Conservation (phyloP, 2,888 invertebrate genomes). For the Sminthurides aquaticus region DNA sequence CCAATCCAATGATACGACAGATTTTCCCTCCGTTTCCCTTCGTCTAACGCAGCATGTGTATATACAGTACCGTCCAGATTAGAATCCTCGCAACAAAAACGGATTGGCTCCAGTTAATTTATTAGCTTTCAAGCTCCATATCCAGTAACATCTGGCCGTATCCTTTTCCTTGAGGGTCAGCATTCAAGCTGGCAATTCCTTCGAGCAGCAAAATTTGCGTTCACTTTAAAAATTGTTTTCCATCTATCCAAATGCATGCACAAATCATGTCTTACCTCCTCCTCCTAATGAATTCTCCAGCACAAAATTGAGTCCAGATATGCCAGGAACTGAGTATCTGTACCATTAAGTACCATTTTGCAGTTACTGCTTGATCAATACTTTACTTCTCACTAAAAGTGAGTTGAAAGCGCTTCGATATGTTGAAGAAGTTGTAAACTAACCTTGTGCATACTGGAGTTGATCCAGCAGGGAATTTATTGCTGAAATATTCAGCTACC, state of each 20-base stretch:
- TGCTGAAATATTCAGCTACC: conserved; percentile 48
- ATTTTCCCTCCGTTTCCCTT: not conserved
- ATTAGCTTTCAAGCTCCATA: conserved; percentile 39
- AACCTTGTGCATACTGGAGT: conserved; percentile 19
- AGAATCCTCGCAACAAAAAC: too few species aligned
- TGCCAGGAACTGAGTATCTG: conserved; percentile 50
- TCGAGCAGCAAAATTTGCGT: not conserved
- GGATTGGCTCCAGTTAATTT: too few species aligned
- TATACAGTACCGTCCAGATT: too few species aligned
- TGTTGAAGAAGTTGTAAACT: too few species aligned
- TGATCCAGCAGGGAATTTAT: conserved; percentile 45
- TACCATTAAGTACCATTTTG: too few species aligned
- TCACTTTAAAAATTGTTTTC: not conserved
- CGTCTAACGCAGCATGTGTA: not conserved
- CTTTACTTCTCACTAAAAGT: too few species aligned
- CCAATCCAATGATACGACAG: not conserved
- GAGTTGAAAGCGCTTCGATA: too few species aligned
- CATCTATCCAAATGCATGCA: not conserved
- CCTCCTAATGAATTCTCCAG: conserved; percentile 49
- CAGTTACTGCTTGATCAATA: too few species aligned
- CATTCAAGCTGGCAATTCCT: conserved; percentile 48
- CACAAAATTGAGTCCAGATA: conserved; percentile 50
- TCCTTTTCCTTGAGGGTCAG: conserved; percentile 51
- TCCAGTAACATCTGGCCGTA: conserved; percentile 49
- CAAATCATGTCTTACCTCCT: conserved; percentile 45